These are phyloP conservation scores for Archaeoteleia sp. DNA, from an alignment of 2,888 invertebrate genomes.

Conservation along the genomic window DNA sequence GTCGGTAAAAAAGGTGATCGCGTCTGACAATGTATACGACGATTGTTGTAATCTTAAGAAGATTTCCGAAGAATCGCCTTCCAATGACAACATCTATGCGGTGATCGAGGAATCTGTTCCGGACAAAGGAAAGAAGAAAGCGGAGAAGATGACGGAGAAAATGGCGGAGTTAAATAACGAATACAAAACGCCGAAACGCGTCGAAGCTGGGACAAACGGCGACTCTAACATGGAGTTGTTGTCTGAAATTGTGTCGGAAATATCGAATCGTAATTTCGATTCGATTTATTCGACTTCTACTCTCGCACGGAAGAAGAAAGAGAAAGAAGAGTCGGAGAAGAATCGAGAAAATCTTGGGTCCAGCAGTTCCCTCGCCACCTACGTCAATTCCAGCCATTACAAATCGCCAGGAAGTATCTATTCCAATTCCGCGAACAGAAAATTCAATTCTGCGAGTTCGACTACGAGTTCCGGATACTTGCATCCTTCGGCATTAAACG, in stretches of 20 bases:
- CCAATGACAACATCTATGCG: constrained; percentile 88
- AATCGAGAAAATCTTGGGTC: constrained; percentile 61
- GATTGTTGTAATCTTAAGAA: constrained; percentile 84
- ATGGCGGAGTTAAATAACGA: constrained; percentile 66
- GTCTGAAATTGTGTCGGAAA: constrained; percentile 91
- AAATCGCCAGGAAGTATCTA: constrained; percentile 80
- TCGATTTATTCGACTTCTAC: constrained; percentile 90
- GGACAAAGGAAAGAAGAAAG: constrained; percentile 62
- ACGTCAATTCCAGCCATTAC: constrained; percentile 78
- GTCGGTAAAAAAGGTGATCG: constrained; percentile 66
- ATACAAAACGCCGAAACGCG: constrained; percentile 76
- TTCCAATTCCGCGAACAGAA: constrained; percentile 74
- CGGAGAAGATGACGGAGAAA: constrained; percentile 58
- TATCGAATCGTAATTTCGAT: constrained; percentile 89
- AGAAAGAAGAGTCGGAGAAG: constrained; percentile 63
- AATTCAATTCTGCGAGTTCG: constrained; percentile 78
- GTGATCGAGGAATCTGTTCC: constrained; percentile 88
- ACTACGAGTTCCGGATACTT: constrained; percentile 85
- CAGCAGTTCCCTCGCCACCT: constrained; percentile 75
- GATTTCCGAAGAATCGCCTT: constrained; percentile 79
- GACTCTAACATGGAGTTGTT: constrained; percentile 84
- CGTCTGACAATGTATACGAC: constrained; percentile 80
- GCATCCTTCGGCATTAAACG: constrained; percentile 83
- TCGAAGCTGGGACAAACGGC: constrained; percentile 70
- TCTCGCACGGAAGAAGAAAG: constrained; percentile 76